Conservation (phyloP, 2,888 invertebrate species). For the Parapristionchus giblindavisi region DNA sequence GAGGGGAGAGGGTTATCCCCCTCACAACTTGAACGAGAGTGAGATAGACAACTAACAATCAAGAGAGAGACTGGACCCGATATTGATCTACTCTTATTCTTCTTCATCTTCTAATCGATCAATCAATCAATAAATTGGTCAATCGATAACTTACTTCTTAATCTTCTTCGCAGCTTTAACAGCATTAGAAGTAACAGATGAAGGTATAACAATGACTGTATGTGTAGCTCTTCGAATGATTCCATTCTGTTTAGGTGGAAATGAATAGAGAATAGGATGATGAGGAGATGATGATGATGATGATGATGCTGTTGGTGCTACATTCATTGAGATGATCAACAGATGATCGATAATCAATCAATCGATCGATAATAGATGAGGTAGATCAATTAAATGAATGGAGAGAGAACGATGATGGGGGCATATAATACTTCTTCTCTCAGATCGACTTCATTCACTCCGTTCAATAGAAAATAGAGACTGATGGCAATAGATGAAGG, state of each 20-base stretch:
- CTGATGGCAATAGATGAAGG: no score
- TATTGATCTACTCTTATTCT: background rate
- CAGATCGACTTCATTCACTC: no score
- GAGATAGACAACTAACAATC: no score
- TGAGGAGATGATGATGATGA: no score
- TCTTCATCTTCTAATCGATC: background rate
- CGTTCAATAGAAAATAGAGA: no score
- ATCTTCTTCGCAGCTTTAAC: background rate
- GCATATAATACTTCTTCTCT: no score
- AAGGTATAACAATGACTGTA: constrained; percentile 11
- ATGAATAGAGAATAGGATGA: constrained; percentile 1
- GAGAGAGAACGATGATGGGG: no score
- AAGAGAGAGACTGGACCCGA: background rate
- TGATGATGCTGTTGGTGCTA: no score
- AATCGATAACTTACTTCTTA: constrained; percentile 18
- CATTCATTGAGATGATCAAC: no score
- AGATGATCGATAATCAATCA: no score
- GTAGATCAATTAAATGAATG: no score
- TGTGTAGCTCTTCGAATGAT: constrained; percentile 24
- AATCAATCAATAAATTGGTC: background rate
- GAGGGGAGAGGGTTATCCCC: background rate
- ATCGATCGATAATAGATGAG: no score
- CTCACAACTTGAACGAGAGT: background rate
- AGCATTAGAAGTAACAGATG: background rate
- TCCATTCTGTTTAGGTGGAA: constrained; percentile 12